Evolutionary conservation across 2,888 invertebrate species (phyloP).

Genomic region (Apoda limacodes): DNA sequence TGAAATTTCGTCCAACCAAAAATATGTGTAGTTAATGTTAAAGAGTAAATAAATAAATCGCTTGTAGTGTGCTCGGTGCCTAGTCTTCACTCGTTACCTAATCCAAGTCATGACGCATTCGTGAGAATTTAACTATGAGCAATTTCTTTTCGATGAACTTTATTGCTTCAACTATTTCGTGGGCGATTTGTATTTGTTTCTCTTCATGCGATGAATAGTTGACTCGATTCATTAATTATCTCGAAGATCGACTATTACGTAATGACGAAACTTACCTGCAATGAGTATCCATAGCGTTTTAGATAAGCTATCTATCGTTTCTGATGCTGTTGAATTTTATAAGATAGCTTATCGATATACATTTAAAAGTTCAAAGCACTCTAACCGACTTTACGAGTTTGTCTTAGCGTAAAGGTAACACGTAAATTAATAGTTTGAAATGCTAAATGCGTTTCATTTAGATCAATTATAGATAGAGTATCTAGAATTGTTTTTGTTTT

Average conservation of each 20-base stretch:
- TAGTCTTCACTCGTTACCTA: constrained; percentile 35
- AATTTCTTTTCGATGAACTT: constrained; percentile 33
- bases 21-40: too few species aligned
- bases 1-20: too few species aligned
- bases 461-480: too few species aligned
- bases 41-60: too few species aligned
- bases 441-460: too few species aligned
- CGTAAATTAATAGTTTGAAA: too few species aligned
- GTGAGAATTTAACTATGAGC: constrained; percentile 44
- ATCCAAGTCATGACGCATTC: constrained; percentile 49
- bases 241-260: constrained; percentile 18
- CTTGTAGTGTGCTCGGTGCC: too few species aligned
- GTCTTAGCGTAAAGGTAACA: too few species aligned
- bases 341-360: constrained; percentile 1
- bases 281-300: constrained; percentile 20
- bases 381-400: too few species aligned
- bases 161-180: constrained; percentile 21
- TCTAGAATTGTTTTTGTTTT: too few species aligned
- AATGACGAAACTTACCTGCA: constrained; percentile 20
- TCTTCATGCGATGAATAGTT: constrained; percentile 27
- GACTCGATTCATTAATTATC: constrained; percentile 29
- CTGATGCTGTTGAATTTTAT: constrained; percentile 10
- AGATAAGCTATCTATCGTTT: constrained; percentile 18
- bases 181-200: constrained; percentile 22
- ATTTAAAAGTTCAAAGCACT: constrained; percentile 33